Evolutionary conservation across 2,888 invertebrate genomes (phyloP).

Genomic region (Clivina fossor): DNA sequence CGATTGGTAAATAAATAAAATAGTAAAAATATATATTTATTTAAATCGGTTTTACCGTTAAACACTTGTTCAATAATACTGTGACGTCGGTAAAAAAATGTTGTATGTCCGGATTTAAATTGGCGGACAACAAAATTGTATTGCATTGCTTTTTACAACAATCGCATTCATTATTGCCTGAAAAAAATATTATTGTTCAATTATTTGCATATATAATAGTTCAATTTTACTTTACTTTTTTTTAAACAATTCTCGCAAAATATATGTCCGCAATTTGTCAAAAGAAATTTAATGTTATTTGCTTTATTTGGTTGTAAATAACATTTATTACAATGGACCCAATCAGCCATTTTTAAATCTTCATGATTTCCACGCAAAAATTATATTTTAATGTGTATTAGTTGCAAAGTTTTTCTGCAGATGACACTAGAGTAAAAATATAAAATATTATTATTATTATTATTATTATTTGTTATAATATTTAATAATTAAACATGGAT

Average conservation of each 20-base stretch:
- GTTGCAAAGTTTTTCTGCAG: too few species aligned
- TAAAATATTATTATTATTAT: too few species aligned
- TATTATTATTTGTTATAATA: too few species aligned
- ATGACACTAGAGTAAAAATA: too few species aligned
- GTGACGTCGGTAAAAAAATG: slow-evolving; percentile 42
- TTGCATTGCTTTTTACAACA: slow-evolving; percentile 44
- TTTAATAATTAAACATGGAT: too few species aligned
- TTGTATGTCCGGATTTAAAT: slow-evolving; percentile 44
- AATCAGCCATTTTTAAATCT: slow-evolving; percentile 41
- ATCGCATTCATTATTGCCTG: slow-evolving; percentile 43
- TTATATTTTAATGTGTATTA: too few species aligned
- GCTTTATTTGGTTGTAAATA: slow-evolving; percentile 35
- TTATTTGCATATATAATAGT: neutral
- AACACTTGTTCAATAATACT: neutral
- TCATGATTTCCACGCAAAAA: too few species aligned
- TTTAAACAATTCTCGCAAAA: slow-evolving; percentile 47
- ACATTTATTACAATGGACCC: slow-evolving; percentile 52
- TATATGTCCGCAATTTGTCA: slow-evolving; percentile 49
- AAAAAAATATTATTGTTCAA: slow-evolving; percentile 15
- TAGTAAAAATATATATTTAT: slow-evolving; percentile 10
- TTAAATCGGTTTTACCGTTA: neutral
- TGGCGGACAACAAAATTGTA: slow-evolving; percentile 42
- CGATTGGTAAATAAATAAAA: slow-evolving; percentile 28
- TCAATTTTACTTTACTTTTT: slow-evolving; percentile 4
- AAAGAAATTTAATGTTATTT: slow-evolving; percentile 41